Conservation (phyloP, 2,113 vertebrate genomes). For the Deroptyus accipitrinus region DNA sequence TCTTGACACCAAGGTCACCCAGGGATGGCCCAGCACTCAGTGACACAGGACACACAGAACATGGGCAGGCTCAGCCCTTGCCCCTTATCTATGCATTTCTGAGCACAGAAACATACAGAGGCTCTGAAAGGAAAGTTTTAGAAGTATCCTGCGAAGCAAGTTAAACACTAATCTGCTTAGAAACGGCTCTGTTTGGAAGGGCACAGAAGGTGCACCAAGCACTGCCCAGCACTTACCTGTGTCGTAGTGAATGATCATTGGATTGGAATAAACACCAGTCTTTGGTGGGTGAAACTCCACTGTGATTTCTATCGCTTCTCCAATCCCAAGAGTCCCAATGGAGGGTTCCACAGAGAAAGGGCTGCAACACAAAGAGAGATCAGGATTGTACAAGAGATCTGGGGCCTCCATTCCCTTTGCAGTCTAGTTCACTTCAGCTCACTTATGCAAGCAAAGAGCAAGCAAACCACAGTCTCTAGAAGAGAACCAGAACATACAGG, state of each 20-base stretch:
- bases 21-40: too few species aligned
- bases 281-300: conserved; percentile 80
- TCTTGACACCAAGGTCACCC: too few species aligned
- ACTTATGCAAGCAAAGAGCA: neutral
- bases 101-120: too few species aligned
- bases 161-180: too few species aligned
- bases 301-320: conserved; percentile 80
- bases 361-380: conserved; percentile 63
- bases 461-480: neutral
- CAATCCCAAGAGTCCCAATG: conserved; percentile 75
- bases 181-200: neutral
- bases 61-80: too few species aligned
- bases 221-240: conserved; percentile 64
- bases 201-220: neutral
- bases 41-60: too few species aligned
- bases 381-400: neutral
- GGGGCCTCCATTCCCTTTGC: neutral
- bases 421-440: neutral
- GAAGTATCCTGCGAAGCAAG: too few species aligned
- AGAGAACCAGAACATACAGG: neutral
- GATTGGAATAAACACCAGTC: conserved; percentile 72
- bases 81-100: too few species aligned
- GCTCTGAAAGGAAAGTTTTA: too few species aligned
- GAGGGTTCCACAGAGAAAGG: conserved; percentile 82
- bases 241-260: conserved; percentile 81